These are phyloP conservation scores for Sarcophaga rosellei DNA, from an alignment of 2,888 invertebrate genomes.

Conservation along the genomic window DNA sequence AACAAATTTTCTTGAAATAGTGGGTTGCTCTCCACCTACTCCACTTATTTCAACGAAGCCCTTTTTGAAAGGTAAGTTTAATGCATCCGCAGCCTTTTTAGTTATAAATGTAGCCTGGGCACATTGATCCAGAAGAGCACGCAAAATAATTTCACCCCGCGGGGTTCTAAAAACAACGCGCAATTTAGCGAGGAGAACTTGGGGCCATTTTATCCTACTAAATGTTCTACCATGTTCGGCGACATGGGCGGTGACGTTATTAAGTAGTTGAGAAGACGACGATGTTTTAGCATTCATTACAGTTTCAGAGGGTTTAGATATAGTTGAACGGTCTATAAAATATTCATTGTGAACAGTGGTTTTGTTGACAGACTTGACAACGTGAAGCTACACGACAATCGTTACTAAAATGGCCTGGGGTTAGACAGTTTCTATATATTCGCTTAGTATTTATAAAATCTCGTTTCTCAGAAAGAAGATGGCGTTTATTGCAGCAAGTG, in stretches of 20 bases:
- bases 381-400: conserved; percentile 12
- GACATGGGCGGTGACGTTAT: conserved; percentile 13
- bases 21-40: conserved; percentile 22
- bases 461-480: too few species aligned
- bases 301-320: background rate
- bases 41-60: conserved; percentile 41
- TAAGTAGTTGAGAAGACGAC: background rate
- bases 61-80: conserved; percentile 26
- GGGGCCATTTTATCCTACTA: conserved; percentile 6
- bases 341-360: conserved; percentile 24
- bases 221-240: conserved; percentile 1
- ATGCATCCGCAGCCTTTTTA: conserved; percentile 28
- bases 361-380: conserved; percentile 19
- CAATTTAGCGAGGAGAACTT: conserved; percentile 22
- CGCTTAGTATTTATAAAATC: too few species aligned
- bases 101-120: conserved; percentile 53
- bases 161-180: conserved; percentile 7
- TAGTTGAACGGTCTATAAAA: background rate
- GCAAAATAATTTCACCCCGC: conserved; percentile 18
- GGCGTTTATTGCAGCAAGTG: too few species aligned
- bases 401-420: conserved; percentile 37
- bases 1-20: conserved; percentile 15
- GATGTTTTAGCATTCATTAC: background rate
- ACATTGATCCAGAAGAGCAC: conserved; percentile 50
- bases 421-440: conserved; percentile 49